Base-by-base conservation (phyloP, 1,140 invertebrate species). In the Tetraneura akinire region DNA sequence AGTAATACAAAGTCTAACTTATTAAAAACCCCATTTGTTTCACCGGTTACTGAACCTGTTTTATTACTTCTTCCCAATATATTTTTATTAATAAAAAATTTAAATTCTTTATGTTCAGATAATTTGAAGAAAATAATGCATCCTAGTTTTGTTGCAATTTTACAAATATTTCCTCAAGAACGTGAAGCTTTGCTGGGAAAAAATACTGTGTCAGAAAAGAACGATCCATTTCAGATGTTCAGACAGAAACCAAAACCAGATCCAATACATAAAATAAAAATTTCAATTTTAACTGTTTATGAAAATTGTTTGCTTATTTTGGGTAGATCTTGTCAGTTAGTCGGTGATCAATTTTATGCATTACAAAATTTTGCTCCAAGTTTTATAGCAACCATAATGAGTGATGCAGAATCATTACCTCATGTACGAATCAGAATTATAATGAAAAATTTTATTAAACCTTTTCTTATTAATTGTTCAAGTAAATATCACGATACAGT, bases 381-480 rank as follows among this genome's bases (percentile, higher is more conserved):
- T 85, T 87, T 53, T 80, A 51, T 62, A 37, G 71, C 73, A 26
- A 76, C 80, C 0, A 74, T 81, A 42, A 76, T 81, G 49, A 66
- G 60, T 68, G 47, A 81, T 68, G 37, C 73, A 16, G 73, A 90
- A 86, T 86, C 87, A 71, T 89, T 96, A 83, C 94, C 95, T n/a
- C 94, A 96, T 86, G 92, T 93, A 86, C 89, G 93, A 86, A 85
- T 96, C 81, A 88, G 94, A 62, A 91, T 92, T 0, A 90, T 96
- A 66, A 91, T 96, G 81, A 90, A 93, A 13, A 90, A 92, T 14
- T 96, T 95, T 85, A 87, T 96, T 82, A 94, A 94, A 83, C 92
- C 93, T 8, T 95, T 95, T 83, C 90, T 96, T 82, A 91, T 91
- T 83, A 92, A 91, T 26, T 97, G 95, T 85, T 94, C 94, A 62